Percentiles rank a stretch among this genome's conserved stretches.
Evolutionary conservation across 2,888 invertebrate species (phyloP).

Genomic region (Amblyjoppa proteus): DNA sequence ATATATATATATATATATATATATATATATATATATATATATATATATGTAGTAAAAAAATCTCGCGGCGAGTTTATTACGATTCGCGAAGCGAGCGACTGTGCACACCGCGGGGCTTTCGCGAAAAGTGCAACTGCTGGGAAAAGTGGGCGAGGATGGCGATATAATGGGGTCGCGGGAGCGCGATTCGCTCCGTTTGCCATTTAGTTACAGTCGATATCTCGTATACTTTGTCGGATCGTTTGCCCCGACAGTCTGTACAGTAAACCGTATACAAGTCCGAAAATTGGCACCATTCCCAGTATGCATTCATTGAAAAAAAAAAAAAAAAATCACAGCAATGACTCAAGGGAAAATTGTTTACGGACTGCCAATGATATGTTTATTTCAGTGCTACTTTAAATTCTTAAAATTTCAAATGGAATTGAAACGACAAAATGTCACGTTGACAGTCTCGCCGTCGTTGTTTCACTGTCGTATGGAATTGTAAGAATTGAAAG

Average conservation of each 20-base stretch:
- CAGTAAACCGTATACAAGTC: slow-evolving; percentile 11
- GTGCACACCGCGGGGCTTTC: slow-evolving; percentile 3
- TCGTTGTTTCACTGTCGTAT: no score
- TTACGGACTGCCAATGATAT: no score
- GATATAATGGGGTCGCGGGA: slow-evolving; percentile 58
- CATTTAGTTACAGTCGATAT: slow-evolving; percentile 66
- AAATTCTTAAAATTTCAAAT: no score
- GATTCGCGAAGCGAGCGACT: slow-evolving; percentile 19
- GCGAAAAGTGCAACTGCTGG: slow-evolving; percentile 35
- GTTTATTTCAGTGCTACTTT: no score
- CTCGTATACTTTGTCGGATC: slow-evolving; percentile 53
- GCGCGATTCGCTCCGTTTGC: slow-evolving; percentile 62
- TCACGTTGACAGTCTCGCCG: no score
- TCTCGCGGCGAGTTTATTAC: slow-evolving; percentile 2
- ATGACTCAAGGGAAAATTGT: no score
- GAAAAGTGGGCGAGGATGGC: slow-evolving; percentile 53
- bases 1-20: no score
- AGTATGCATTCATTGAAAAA: slow-evolving; percentile 1
- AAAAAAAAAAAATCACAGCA: no score
- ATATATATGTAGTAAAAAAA: not conserved
- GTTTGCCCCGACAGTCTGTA: slow-evolving; percentile 21
- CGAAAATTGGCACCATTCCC: slow-evolving; percentile 60
- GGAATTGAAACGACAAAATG: no score
- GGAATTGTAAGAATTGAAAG: no score
- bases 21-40: no score